Evolutionary conservation across 2,797 vertebrate species (phyloP), one percentile per base, ranked within the genome.

Genomic region (Petrocephalus sullivani): DNA sequence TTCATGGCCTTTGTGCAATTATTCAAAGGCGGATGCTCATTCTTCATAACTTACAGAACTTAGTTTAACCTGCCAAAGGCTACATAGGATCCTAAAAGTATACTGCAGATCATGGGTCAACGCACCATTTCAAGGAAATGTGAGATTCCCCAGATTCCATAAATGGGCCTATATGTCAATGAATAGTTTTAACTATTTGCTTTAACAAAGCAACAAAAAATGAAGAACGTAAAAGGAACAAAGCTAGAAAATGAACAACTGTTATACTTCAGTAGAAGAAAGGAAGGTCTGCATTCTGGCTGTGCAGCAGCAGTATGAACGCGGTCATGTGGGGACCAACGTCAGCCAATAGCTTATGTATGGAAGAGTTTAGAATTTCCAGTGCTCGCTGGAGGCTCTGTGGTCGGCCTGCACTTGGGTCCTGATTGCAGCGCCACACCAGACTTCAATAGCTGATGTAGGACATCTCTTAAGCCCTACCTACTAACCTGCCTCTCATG

Each of bases 401-500:
- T 61, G 58, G 85, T 41, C 67, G 21, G 53, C 7, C 54, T 4
- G 14, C 10, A 12, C 87, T 23, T n/a, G 28, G 28, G 33, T 49
- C 46, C 56, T 46, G 86, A 75, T 46, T 16, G 86, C 88, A 71
- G 58, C 83, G 71, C 87, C 75, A 87, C 54, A 58, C 57, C 71
- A 84, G 86, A 84, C 87, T 87, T 84, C 4, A 49, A 84, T 84
- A 83, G 57, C 78, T 84, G 58, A 84, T 85, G 78, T 33, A 56
- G 88, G 84, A 71, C 67, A 16, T 85, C 19, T 21, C 28, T 75
- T 19, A 19, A 12, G 41, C 46, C 19, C 14, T 60, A 28, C 64
- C 51, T 87, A 49, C 41, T 28, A 7, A 23, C 78, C 41, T n/a
- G 33, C 87, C 54, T 57, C 51, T 53, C 5, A 57, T 28, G 53